These are phyloP conservation scores for Mus minutoides DNA, from an alignment of 2,797 vertebrate species.

Conservation along the genomic window DNA sequence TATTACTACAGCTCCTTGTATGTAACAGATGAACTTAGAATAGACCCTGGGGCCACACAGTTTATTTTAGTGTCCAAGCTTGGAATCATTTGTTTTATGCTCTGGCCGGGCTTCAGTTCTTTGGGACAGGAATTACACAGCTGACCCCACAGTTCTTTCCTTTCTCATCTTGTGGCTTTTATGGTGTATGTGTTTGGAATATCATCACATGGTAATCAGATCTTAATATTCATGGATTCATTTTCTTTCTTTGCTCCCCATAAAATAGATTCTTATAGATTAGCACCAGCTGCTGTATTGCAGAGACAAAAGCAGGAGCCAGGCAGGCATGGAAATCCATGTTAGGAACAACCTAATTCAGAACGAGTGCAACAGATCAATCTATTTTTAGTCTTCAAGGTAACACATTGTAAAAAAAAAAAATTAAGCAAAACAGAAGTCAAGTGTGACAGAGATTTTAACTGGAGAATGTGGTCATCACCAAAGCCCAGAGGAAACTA, in stretches of 20 bases:
- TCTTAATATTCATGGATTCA: conserved; percentile 80
- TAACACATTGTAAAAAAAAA: conserved; percentile 69
- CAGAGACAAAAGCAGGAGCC: conserved; percentile 35
- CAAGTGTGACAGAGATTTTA: conserved; percentile 74
- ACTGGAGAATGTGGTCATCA: conserved; percentile 65
- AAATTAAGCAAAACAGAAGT: conserved; percentile 76
- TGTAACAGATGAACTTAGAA: conserved; percentile 13
- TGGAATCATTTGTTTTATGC: neutral
- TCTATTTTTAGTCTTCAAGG: conserved; percentile 66
- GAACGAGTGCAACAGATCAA: conserved; percentile 64
- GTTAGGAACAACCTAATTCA: conserved; percentile 54
- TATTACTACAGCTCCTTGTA: neutral
- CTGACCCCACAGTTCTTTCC: neutral
- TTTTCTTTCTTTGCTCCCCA: conserved; percentile 60
- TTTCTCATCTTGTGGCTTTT: conserved; percentile 62
- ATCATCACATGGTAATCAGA: conserved; percentile 62
- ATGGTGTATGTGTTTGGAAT: conserved; percentile 70
- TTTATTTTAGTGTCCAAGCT: neutral
- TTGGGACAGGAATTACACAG: conserved; percentile 56
- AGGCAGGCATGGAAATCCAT: conserved; percentile 43
- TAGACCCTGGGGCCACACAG: neutral
- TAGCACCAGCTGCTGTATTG: conserved; percentile 46
- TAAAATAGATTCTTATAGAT: conserved; percentile 74
- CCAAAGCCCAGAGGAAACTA: conserved; percentile 75
- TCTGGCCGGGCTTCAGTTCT: conserved; percentile 44